A percentile compares a stretch with the other conserved stretches of the same genome.
Evolutionary conservation across 2,888 invertebrate species (phyloP).

Genomic region (Tenthredo notha): DNA sequence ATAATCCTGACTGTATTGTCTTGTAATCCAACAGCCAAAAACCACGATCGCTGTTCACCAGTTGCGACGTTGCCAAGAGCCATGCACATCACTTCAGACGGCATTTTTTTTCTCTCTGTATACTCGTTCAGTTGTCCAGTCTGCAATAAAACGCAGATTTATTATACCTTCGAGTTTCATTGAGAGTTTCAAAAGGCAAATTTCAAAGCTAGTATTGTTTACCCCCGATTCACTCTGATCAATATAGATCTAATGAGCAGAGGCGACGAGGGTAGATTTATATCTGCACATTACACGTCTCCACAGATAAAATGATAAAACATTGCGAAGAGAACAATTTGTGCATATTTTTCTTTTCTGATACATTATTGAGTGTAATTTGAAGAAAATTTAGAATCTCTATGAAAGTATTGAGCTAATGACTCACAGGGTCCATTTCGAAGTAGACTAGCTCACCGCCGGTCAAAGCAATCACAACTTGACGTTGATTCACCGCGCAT

Average conservation of each 20-base stretch:
- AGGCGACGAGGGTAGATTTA: constrained; percentile 76
- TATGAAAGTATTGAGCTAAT: constrained; percentile 36
- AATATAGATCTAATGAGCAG: constrained; percentile 65
- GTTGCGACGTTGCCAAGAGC: constrained; percentile 96
- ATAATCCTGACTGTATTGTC: constrained; percentile 99
- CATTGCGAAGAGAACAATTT: constrained; percentile 72
- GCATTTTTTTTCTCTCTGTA: constrained; percentile 97
- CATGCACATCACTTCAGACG: constrained; percentile 99
- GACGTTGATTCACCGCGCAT: constrained; percentile 98
- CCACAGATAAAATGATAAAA: constrained; percentile 64
- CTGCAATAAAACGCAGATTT: constrained; percentile 80
- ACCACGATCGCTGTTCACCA: constrained; percentile 97
- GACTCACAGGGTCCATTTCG: constrained; percentile 98
- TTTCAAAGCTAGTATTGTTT: constrained; percentile 31
- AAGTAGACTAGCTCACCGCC: constrained; percentile 99
- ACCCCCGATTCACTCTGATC: constrained; percentile 50
- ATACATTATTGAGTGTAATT: not conserved
- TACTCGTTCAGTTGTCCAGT: constrained; percentile 99
- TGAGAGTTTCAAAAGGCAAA: not conserved
- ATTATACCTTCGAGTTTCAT: not conserved
- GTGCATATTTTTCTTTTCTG: constrained; percentile 64
- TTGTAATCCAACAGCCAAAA: constrained; percentile 96
- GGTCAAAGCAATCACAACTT: constrained; percentile 98
- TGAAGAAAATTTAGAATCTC: constrained; percentile 30
- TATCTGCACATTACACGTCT: constrained; percentile 74